Conservation (phyloP, 2,113 vertebrate genomes). For the Potamarius usumacintae region DNA sequence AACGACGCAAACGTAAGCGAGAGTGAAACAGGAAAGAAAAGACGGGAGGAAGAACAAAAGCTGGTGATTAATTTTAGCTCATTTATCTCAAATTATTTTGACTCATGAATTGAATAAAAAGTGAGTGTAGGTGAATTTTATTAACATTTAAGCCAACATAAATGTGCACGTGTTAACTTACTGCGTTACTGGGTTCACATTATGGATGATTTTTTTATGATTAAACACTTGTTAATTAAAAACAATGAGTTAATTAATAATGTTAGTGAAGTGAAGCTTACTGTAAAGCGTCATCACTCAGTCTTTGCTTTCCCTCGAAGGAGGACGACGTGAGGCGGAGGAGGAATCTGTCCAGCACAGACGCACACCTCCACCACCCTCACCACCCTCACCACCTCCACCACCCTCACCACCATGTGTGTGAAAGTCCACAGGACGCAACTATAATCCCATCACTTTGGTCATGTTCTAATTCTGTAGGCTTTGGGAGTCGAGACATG, state of each 20-base stretch:
- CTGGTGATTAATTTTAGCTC: no score
- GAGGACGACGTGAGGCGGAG: constrained; percentile 54
- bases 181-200: not conserved
- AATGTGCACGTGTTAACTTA: not conserved
- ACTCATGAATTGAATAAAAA: not conserved
- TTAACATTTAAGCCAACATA: not conserved
- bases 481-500: not conserved
- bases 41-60: not conserved
- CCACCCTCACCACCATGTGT: constrained; percentile 56
- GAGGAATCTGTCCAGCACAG: constrained; percentile 69
- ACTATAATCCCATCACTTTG: not conserved
- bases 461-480: not conserved
- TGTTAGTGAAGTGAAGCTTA: not conserved
- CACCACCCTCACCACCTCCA: not conserved
- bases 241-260: not conserved
- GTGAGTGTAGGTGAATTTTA: not conserved
- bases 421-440: constrained; percentile 40
- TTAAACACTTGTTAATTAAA: not conserved
- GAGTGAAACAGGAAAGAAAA: not conserved
- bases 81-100: not conserved
- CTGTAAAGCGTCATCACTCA: no score
- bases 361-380: constrained; percentile 49
- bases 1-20: not conserved
- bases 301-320: constrained; percentile 55
- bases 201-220: not conserved